Conservation (phyloP, 2,888 invertebrate species). For the Ochlodes sylvanus region DNA sequence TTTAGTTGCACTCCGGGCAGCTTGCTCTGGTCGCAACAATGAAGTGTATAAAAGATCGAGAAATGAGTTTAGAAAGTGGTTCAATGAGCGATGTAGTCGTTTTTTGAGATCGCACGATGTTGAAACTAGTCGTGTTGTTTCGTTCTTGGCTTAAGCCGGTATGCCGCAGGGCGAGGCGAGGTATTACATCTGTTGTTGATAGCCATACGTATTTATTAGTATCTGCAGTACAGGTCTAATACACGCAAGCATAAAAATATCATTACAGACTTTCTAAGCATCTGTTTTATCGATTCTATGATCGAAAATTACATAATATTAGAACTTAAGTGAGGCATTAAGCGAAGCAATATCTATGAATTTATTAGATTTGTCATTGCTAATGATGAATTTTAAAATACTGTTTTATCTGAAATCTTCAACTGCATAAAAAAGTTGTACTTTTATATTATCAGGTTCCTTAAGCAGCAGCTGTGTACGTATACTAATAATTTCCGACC, state of each 20-base stretch:
- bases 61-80: constrained; percentile 76
- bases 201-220: constrained; percentile 25
- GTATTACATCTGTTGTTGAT: constrained; percentile 25
- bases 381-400: too few relatives aligned
- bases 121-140: constrained; percentile 61
- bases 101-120: constrained; percentile 65
- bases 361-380: too few relatives aligned
- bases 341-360: too few relatives aligned
- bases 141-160: constrained; percentile 41
- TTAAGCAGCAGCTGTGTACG: too few relatives aligned
- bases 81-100: constrained; percentile 69
- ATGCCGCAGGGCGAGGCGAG: constrained; percentile 38
- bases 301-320: background rate
- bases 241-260: background rate
- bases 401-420: background rate
- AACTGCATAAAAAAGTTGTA: background rate
- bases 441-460: too few relatives aligned
- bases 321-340: too few relatives aligned
- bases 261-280: background rate
- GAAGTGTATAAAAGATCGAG: constrained; percentile 54
- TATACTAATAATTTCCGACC: constrained; percentile 9
- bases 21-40: constrained; percentile 36
- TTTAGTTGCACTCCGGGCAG: background rate
- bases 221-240: constrained; percentile 18
- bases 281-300: background rate